Percentiles rank a stretch among this genome's conserved stretches.
Evolutionary conservation across 2,888 invertebrate species (phyloP).

Genomic region (Drosophila nr. perissopoda): DNA sequence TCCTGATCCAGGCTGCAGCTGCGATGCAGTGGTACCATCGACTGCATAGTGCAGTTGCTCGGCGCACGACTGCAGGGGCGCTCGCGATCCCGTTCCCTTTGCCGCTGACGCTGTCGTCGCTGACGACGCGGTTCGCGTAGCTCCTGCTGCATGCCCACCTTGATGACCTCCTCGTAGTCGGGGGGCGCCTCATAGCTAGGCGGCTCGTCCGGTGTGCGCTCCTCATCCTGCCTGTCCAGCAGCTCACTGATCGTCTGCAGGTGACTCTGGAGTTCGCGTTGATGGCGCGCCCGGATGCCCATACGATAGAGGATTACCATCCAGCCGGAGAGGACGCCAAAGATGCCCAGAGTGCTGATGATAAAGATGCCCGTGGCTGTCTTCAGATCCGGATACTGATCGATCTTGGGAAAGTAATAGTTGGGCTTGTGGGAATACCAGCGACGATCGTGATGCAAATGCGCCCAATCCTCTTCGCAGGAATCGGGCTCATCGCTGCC

Average conservation of each 20-base stretch:
- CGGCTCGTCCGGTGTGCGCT: constrained; percentile 86
- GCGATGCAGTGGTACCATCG: constrained; percentile 65
- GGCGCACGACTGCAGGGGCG: constrained; percentile 70
- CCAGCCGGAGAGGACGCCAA: constrained; percentile 88
- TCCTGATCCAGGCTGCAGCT: constrained; percentile 69
- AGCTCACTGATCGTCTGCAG: constrained; percentile 89
- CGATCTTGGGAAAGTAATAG: constrained; percentile 90
- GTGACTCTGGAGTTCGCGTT: constrained; percentile 88
- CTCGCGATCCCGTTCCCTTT: constrained; percentile 56
- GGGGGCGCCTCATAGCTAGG: constrained; percentile 90
- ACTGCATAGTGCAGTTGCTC: constrained; percentile 74
- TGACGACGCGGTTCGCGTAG: constrained; percentile 81
- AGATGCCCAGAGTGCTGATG: constrained; percentile 88
- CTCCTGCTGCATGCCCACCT: constrained; percentile 86
- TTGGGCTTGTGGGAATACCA: constrained; percentile 90
- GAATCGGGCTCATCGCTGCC: constrained; percentile 89
- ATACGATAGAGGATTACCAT: constrained; percentile 88
- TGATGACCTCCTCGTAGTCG: constrained; percentile 89
- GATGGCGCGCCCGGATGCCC: constrained; percentile 87
- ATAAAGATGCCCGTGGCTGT: constrained; percentile 89
- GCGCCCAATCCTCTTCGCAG: constrained; percentile 87
- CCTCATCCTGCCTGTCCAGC: constrained; percentile 86
- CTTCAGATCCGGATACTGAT: constrained; percentile 88
- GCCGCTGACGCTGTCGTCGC: constrained; percentile 66
- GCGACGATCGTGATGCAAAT: constrained; percentile 86